Conservation (phyloP, 2,888 invertebrate genomes). For the Hipparchia semele region DNA sequence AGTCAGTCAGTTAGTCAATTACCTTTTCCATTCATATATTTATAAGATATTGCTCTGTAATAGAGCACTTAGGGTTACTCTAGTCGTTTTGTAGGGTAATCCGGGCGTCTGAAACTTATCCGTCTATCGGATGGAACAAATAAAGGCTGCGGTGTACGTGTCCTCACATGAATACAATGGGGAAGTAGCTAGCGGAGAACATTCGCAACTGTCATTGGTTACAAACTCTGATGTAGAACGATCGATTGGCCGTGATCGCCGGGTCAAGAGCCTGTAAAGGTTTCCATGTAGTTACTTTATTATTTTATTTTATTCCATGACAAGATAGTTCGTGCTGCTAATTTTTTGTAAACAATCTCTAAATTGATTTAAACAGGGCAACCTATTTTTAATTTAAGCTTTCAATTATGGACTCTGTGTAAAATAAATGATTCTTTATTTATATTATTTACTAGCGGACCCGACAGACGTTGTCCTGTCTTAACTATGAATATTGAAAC, state of each 20-base stretch:
- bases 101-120: background rate
- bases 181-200: background rate
- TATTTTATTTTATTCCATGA: background rate
- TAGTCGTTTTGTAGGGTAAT: background rate
- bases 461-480: too few relatives aligned
- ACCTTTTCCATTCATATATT: too few relatives aligned
- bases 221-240: slow-evolving; percentile 7
- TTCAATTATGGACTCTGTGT: too few relatives aligned
- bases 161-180: slow-evolving; percentile 15
- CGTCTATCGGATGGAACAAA: slow-evolving; percentile 8
- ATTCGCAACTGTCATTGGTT: background rate
- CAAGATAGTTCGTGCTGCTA: background rate
- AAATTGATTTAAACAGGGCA: too few relatives aligned
- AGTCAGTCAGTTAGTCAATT: too few relatives aligned
- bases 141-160: slow-evolving; percentile 5
- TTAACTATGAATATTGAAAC: too few relatives aligned
- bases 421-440: too few relatives aligned
- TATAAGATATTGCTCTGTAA: too few relatives aligned
- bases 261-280: background rate
- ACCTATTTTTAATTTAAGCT: too few relatives aligned
- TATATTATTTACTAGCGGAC: too few relatives aligned
- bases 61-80: too few relatives aligned
- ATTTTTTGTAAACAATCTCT: background rate
- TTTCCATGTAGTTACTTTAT: background rate
- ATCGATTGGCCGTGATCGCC: slow-evolving; percentile 3